These are phyloP conservation scores for Budorcas taxicolor DNA, from an alignment of 2,113 vertebrate species.

Conservation along the genomic window DNA sequence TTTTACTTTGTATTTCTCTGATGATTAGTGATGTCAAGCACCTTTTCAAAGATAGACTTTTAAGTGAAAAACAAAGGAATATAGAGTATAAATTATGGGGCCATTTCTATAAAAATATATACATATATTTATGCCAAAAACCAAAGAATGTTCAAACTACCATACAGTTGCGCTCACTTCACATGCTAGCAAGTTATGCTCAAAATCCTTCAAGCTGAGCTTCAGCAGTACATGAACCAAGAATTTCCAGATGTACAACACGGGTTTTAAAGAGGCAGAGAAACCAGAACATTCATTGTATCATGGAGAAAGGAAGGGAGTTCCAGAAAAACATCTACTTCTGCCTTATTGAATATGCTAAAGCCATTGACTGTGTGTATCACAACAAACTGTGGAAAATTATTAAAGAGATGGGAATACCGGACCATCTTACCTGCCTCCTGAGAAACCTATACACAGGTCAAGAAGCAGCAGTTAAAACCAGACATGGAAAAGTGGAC, in stretches of 20 bases:
- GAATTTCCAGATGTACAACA: not conserved
- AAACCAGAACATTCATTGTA: not conserved
- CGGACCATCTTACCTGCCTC: not conserved
- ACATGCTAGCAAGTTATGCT: not conserved
- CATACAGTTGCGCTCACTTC: fast-evolving
- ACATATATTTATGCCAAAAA: not conserved
- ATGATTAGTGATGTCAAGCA: not conserved
- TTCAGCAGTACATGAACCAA: not conserved
- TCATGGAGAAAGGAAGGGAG: not conserved
- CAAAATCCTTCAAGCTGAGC: not conserved
- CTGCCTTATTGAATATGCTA: not conserved
- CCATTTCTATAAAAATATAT: not conserved
- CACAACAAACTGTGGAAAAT: not conserved
- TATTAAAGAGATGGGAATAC: not conserved
- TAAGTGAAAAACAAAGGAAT: slow-evolving; percentile 10
- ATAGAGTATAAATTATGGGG: not conserved
- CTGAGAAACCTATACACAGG: not conserved
- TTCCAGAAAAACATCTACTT: not conserved
- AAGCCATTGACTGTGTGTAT: not conserved
- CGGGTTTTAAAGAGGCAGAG: not conserved
- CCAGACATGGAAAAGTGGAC: not conserved
- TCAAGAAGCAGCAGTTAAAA: not conserved
- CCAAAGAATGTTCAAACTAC: not conserved
- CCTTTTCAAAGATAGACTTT: not conserved
- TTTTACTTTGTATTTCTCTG: not conserved